These are phyloP conservation scores for Scolopax mira DNA, from an alignment of 2,113 vertebrate genomes.

Conservation along the genomic window DNA sequence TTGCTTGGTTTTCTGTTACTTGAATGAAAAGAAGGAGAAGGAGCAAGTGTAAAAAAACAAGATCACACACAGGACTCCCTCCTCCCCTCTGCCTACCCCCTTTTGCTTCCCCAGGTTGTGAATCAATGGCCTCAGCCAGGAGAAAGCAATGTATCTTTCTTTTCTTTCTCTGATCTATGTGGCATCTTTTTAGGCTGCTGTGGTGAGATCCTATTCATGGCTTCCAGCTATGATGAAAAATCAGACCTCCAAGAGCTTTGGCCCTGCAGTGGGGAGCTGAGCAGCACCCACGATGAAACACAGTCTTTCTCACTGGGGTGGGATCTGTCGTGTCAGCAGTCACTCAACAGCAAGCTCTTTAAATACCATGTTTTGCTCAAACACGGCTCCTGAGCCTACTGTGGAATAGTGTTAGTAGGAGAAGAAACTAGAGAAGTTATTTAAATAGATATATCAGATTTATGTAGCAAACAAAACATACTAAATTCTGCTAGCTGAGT, in stretches of 20 bases:
- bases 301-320: not conserved
- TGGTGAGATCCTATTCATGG: not conserved
- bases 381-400: not conserved
- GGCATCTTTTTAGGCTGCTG: not conserved
- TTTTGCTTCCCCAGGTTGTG: not conserved
- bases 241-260: not conserved
- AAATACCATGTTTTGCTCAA: not conserved
- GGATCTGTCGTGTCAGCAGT: not conserved
- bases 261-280: not conserved
- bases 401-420: not conserved
- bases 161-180: not conserved
- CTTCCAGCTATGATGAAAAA: not conserved
- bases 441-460: not conserved
- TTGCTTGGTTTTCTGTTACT: not conserved
- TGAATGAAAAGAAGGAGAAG: not conserved
- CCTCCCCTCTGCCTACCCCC: not conserved
- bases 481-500: not conserved
- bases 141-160: conserved; percentile 2
- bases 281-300: not conserved
- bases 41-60: not conserved
- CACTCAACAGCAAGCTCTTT: not conserved
- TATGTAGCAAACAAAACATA: not conserved
- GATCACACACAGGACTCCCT: not conserved
- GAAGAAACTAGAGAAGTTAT: not conserved
- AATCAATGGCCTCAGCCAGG: not conserved